Percentiles rank a stretch among this genome's conserved stretches.
Evolutionary conservation across 2,797 vertebrate genomes (phyloP).

Genomic region (Phataginus tetradactyla): DNA sequence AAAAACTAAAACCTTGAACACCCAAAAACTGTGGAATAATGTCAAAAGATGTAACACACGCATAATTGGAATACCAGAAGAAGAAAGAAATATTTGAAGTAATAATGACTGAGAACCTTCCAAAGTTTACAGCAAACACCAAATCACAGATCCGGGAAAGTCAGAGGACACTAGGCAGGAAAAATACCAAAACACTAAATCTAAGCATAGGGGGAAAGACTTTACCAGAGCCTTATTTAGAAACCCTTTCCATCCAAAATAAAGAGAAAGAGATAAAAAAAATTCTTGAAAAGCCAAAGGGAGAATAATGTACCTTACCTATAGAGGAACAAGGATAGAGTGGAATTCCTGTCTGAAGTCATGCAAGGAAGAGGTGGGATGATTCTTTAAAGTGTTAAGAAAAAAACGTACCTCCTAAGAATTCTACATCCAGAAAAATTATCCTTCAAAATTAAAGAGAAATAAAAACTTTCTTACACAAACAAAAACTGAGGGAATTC

Average conservation of each 20-base stretch:
- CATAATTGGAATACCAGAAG: neutral
- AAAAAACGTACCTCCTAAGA: neutral
- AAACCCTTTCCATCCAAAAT: neutral
- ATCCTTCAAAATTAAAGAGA: neutral
- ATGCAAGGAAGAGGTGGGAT: neutral
- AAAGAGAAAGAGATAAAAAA: neutral
- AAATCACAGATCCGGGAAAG: neutral
- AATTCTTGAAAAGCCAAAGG: neutral
- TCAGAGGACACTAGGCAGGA: neutral
- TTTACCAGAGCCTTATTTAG: neutral
- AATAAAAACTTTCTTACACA: neutral
- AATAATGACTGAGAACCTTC: neutral
- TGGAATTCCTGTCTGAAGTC: neutral
- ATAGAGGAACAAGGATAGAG: neutral
- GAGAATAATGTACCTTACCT: neutral
- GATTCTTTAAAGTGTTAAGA: neutral
- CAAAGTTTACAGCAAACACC: neutral
- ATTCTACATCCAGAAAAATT: neutral
- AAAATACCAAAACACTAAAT: neutral
- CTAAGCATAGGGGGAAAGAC: too few relatives aligned
- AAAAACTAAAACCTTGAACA: neutral
- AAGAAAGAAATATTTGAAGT: neutral
- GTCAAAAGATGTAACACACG: neutral
- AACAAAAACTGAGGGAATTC: neutral
- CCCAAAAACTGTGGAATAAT: neutral